Evolutionary conservation across 2,797 vertebrate genomes (phyloP), one percentile per base, ranked within the genome.

Genomic region (Ctenopoma kingsleyae): DNA sequence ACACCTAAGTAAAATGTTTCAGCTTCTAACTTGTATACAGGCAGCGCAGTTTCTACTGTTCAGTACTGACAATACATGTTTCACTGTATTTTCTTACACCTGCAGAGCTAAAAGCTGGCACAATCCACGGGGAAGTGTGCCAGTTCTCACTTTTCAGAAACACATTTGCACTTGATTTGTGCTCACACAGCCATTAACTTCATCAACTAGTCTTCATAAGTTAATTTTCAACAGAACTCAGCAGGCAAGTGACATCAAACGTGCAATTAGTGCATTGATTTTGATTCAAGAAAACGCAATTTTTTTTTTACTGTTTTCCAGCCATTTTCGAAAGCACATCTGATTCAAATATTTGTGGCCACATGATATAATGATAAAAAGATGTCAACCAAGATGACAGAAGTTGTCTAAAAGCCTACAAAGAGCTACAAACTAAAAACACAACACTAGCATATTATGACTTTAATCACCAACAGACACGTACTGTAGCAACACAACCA

Each of bases 1-100:
- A 54, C 79, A 83, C 72, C 67, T 50, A 43, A 63, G 76, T 75
- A 49, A 83, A 82, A 68, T 2, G 25, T 12, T 35, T 54, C 65
- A 35, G 22, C 53, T 61, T 65, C 51, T 52, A 74, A 74, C 38
- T 81, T 67, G 12, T 13, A 66, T 16, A 0, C 58, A 57, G 52
- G 25, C 32, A 38, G 41, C 8, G 8, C 16, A 1, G 20, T 25
- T 50, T 48, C 11, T 36, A 3, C 41, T 35, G 62, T 17, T 8
- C 35, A 64, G 20, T 13, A 16, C 51, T 23, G 48, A 65, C 71
- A 62, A 12, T 46, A 38, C 35, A 63, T 7, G 38, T 16, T 46
- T 76, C 23, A 3, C 41, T 52, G 41, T 55, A 12, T 69, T 76
- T 68, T 62, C 54, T 68, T 61, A 35, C 71, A 74, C 46, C 55